phyloP scores from a whole-genome alignment of 2,797 vertebrate genomes.

The Sparus aurata region DNA sequence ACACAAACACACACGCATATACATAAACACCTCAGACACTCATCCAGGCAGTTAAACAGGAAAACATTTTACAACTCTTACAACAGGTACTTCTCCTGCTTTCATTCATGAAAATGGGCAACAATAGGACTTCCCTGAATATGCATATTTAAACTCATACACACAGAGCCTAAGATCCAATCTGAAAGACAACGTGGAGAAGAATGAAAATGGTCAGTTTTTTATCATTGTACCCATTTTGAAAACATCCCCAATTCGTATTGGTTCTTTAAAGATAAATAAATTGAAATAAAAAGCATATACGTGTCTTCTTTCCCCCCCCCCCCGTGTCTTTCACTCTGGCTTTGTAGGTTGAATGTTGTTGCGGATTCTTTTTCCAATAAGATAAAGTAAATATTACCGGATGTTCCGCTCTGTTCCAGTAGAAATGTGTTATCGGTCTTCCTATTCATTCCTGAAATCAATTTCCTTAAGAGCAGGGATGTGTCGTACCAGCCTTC shows the following conservation, averaged over 20 bases:
- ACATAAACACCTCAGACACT: conserved; percentile 38
- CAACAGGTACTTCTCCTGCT: conserved; percentile 80
- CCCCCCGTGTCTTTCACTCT: not conserved
- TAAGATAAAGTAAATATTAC: not conserved
- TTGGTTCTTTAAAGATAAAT: conserved; percentile 90
- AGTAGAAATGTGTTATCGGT: not conserved
- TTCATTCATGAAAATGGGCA: conserved; percentile 70
- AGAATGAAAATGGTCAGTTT: conserved; percentile 81
- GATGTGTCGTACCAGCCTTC: not conserved
- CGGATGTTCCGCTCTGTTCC: not conserved
- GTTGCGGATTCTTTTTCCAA: not conserved
- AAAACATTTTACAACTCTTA: conserved; percentile 62
- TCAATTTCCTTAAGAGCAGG: not conserved
- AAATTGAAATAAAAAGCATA: conserved; percentile 85
- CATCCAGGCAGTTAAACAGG: conserved; percentile 61
- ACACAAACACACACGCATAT: conserved; percentile 24
- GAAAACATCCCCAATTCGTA: conserved; percentile 86
- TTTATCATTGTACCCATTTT: conserved; percentile 85
- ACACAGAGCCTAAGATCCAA: conserved; percentile 76
- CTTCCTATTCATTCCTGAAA: not conserved
- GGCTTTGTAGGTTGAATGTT: not conserved
- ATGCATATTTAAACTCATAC: conserved; percentile 66
- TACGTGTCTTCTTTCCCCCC: conserved; percentile 17
- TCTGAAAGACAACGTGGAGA: conserved; percentile 80
- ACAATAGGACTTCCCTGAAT: conserved; percentile 71